Conservation (phyloP, 2,113 vertebrate species). For the Australoheros scitulus region DNA sequence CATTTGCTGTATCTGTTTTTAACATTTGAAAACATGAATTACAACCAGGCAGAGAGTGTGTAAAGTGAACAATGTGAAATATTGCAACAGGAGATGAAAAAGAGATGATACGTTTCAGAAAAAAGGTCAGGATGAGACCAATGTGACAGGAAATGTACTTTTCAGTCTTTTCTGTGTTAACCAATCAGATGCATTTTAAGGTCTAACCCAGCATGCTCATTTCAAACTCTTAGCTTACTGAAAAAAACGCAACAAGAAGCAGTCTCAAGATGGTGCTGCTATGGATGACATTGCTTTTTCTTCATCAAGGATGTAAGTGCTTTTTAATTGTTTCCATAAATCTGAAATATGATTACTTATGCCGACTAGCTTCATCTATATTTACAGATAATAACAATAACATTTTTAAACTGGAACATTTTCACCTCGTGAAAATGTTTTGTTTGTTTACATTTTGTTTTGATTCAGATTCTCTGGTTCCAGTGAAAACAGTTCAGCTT, state of each 20-base stretch:
- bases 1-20: not conserved
- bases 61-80: not conserved
- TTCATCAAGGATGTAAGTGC: constrained; percentile 25
- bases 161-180: too few species aligned
- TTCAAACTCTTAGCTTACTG: not conserved
- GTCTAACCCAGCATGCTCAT: not conserved
- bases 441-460: not conserved
- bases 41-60: not conserved
- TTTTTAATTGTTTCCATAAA: not conserved
- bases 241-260: not conserved
- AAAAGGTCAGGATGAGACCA: not conserved
- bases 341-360: too few species aligned
- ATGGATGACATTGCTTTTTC: not conserved
- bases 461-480: not conserved
- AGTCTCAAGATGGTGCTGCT: constrained; percentile 2
- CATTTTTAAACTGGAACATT: too few species aligned
- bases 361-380: too few species aligned
- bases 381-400: too few species aligned
- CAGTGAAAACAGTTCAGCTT: too few species aligned
- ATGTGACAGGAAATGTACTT: not conserved
- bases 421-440: too few species aligned
- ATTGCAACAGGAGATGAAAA: not conserved
- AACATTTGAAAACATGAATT: not conserved
- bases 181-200: too few species aligned
- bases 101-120: accelerated